Base-by-base conservation (phyloP, 2,888 invertebrate genomes). In the Thera britannica region DNA sequence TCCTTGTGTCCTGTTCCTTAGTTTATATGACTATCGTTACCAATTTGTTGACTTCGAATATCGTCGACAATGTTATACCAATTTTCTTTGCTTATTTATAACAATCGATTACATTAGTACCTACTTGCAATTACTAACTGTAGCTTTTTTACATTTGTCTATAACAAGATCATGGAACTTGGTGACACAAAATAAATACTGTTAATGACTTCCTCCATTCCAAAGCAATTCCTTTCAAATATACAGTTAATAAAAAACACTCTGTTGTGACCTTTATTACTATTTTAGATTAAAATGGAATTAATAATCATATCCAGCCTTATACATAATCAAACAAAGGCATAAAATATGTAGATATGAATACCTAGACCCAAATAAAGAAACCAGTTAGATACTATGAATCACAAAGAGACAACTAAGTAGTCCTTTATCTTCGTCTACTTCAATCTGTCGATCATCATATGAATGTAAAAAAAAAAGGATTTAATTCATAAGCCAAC, bases 161-260 rank as follows among this genome's bases (percentile, higher is more conserved):
- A 38, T 36, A 56, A n/a, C 56, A 8, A 52, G 12, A 57, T 68
- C 46, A 35, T 34, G 60, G 12, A 55, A 55, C 49, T 59, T 62
- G 62, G 59, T 65, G 68, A 59, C 65, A 61, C 41, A 63, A 62
- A 55, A 65, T 65, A 65, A 60, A 51, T 41, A 56, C 9, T 11
- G 11, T 11, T 38, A 61, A 59, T 59, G 34, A 62, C 69, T 69
- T 69, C 69, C 65, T 65, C 58, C 51, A 69, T 65, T 65, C 68
- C 65, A 65, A 69, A 58, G n/a, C n/a, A n/a, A n/a, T n/a, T n/a
- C 51, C 65, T 61, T 55, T 58, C 61, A 62, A 62, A 66, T 59
- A 63, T 59, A 59, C 51, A 61, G 11, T 49, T 54, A 23, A 59
- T 65, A 65, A 64, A 58, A 68, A 64, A 41, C 68, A 65, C 35